phyloP scores from a whole-genome alignment of 2,888 invertebrate genomes.

The Nysson spinosus region DNA sequence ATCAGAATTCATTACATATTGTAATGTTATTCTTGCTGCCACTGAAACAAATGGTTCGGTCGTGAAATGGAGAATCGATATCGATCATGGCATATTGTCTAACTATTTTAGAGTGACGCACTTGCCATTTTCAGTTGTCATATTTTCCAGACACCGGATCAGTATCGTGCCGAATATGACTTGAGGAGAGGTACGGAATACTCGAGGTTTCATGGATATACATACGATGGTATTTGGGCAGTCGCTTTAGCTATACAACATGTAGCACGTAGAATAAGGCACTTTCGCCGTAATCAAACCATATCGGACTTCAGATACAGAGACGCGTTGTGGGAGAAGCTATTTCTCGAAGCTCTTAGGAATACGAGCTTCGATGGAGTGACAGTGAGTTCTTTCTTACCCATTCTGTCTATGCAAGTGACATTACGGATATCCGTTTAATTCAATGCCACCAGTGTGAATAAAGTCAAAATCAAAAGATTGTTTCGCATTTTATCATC shows the following conservation, averaged over 20 bases:
- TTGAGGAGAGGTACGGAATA: constrained; percentile 88
- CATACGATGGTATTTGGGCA: constrained; percentile 99
- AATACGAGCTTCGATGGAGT: constrained; percentile 97
- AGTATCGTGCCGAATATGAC: constrained; percentile 92
- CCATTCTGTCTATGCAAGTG: too few species aligned
- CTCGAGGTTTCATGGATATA: constrained; percentile 97
- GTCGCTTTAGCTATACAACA: constrained; percentile 96
- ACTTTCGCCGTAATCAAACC: constrained; percentile 86
- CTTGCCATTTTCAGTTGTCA: background rate
- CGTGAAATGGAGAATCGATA: too few species aligned
- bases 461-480: too few species aligned
- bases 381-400: constrained; percentile 80
- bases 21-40: too few species aligned
- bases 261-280: constrained; percentile 87
- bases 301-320: constrained; percentile 91
- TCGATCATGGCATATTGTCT: too few species aligned
- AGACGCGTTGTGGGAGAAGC: constrained; percentile 90
- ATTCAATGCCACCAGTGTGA: too few species aligned
- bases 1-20: too few species aligned
- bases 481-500: too few species aligned
- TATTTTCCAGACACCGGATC: constrained; percentile 87
- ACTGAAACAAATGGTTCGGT: background rate
- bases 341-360: constrained; percentile 91
- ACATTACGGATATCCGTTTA: too few species aligned
- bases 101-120: background rate